These are phyloP conservation scores for Metridium senile DNA, from an alignment of 92 coral and sea anemone genomes.

Conservation along the genomic window DNA sequence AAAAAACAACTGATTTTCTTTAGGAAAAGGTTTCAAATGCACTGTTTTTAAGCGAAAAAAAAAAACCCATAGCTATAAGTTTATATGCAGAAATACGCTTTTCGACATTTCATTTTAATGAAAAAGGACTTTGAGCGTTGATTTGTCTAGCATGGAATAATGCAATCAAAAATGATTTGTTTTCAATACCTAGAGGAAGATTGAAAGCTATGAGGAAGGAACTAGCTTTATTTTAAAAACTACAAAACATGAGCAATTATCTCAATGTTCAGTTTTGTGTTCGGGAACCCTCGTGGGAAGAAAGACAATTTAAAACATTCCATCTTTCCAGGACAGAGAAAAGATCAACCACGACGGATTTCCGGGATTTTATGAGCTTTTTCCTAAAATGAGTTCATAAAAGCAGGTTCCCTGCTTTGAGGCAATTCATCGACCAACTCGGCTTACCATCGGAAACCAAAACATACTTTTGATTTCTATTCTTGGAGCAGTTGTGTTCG, in stretches of 20 bases:
- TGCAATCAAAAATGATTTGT: too few relatives aligned
- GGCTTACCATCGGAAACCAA: constrained; percentile 10
- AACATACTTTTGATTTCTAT: background rate
- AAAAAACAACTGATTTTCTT: too few relatives aligned
- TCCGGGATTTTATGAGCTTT: constrained; percentile 23
- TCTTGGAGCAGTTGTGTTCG: background rate
- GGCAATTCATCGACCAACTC: background rate
- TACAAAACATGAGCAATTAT: background rate
- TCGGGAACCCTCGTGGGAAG: background rate
- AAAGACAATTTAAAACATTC: background rate
- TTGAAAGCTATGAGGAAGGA: background rate
- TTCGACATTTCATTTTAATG: too few relatives aligned
- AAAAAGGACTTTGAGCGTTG: too few relatives aligned
- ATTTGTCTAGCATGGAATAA: too few relatives aligned
- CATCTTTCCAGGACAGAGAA: constrained; percentile 12
- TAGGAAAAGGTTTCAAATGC: too few relatives aligned
- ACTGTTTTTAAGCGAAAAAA: too few relatives aligned
- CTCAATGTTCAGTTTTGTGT: background rate
- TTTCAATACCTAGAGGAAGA: too few relatives aligned
- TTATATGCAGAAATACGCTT: too few relatives aligned
- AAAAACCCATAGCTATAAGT: too few relatives aligned
- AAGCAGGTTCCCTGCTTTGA: constrained; percentile 12
- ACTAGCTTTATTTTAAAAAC: background rate
- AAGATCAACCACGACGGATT: constrained; percentile 2
- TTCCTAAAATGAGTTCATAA: constrained; percentile 13